A percentile compares a stretch with the other conserved stretches of the same genome.
Conservation (phyloP, 1,140 invertebrate species). For the Drosophila sp. region DNA sequence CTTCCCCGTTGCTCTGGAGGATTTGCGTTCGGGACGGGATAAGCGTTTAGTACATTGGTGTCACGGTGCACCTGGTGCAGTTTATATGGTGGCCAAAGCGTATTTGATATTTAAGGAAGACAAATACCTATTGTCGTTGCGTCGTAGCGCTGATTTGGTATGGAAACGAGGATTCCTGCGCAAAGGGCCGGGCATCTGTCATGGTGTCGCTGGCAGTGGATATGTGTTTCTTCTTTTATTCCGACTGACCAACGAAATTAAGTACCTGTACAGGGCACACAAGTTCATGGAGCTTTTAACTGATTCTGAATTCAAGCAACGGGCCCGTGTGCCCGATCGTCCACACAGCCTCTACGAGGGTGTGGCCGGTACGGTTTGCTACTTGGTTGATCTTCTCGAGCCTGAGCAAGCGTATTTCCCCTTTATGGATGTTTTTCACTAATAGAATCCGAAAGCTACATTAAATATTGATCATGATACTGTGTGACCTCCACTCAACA, state of each 20-base stretch:
- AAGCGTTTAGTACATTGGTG: conserved; percentile 93
- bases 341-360: conserved; percentile 94
- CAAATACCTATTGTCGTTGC: conserved; percentile 88
- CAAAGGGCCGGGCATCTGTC: conserved; percentile 93
- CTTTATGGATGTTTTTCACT: conserved; percentile 90
- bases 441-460: conserved; percentile 14
- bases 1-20: conserved; percentile 91
- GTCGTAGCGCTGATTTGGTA: conserved; percentile 88
- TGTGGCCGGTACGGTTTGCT: conserved; percentile 92
- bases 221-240: conserved; percentile 93
- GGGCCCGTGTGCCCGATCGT: conserved; percentile 90
- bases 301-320: conserved; percentile 86
- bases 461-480: not conserved
- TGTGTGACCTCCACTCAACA: conserved; percentile 10
- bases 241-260: conserved; percentile 88
- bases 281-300: conserved; percentile 91
- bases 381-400: conserved; percentile 89
- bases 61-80: conserved; percentile 91
- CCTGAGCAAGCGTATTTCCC: conserved; percentile 92
- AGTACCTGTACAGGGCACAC: conserved; percentile 89
- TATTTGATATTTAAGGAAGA: conserved; percentile 89
- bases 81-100: conserved; percentile 92
- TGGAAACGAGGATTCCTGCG: conserved; percentile 91
- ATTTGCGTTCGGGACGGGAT: conserved; percentile 84
- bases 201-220: conserved; percentile 93